phyloP scores from a whole-genome alignment of 2,113 vertebrate species.

The Toxostoma redivivum region DNA sequence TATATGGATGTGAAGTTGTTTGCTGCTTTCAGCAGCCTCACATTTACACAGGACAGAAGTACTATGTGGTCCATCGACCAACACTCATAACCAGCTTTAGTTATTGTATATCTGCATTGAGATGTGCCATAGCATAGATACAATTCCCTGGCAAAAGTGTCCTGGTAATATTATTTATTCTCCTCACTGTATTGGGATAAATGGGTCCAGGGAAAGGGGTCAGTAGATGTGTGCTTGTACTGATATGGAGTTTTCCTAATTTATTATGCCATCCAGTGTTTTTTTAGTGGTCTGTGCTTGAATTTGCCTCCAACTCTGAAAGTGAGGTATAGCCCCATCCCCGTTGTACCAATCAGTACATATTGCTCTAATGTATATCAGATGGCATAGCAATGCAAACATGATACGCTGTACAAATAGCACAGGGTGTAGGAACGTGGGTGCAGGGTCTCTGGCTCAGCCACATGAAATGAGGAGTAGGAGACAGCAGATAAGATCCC shows the following conservation, averaged over 20 bases:
- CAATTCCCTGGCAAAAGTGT: neutral
- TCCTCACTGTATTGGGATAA: neutral
- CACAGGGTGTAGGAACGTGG: neutral
- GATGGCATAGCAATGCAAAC: neutral
- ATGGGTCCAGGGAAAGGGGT: neutral
- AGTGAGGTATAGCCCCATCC: neutral
- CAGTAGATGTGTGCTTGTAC: neutral
- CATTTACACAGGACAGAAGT: neutral
- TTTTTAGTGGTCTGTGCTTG: neutral
- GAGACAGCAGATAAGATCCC: neutral
- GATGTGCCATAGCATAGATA: neutral
- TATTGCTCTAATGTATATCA: neutral
- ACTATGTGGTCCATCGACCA: neutral
- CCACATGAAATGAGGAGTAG: neutral
- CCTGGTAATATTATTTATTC: neutral
- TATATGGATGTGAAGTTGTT: neutral
- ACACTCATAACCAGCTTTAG: neutral
- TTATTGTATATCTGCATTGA: neutral
- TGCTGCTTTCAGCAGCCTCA: neutral
- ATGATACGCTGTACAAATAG: neutral
- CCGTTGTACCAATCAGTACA: fast-evolving
- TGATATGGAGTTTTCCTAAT: neutral
- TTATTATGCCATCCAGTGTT: neutral
- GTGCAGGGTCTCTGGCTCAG: neutral
- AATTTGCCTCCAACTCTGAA: neutral